phyloP scores from a whole-genome alignment of 2,888 invertebrate genomes.

The Synanthedon tipuliformis region DNA sequence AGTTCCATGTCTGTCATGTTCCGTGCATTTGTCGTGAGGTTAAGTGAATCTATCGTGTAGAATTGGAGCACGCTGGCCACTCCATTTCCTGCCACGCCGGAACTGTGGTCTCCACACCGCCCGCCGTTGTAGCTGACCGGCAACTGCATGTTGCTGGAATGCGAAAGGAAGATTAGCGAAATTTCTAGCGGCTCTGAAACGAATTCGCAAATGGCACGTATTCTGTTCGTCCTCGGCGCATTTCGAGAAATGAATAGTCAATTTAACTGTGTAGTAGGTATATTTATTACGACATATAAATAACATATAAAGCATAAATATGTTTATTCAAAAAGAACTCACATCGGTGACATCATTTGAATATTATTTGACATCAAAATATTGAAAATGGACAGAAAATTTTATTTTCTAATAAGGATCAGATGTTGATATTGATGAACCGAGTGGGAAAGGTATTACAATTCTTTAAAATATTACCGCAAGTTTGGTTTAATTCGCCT shows the following conservation, averaged over 20 bases:
- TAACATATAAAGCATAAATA: too few relatives aligned
- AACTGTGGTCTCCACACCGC: conserved; percentile 13
- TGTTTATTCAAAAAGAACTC: too few relatives aligned
- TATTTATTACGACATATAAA: too few relatives aligned
- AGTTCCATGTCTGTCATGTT: neutral
- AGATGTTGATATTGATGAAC: too few relatives aligned
- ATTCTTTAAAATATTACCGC: too few relatives aligned
- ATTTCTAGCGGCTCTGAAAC: neutral
- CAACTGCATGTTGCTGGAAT: conserved; percentile 6
- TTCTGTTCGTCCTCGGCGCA: neutral
- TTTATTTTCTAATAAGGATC: too few relatives aligned
- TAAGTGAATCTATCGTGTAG: conserved; percentile 1
- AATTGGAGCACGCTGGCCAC: conserved; percentile 8
- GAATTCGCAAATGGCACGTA: neutral
- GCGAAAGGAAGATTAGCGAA: neutral
- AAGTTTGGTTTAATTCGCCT: too few relatives aligned
- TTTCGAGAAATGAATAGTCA: neutral
- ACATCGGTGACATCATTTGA: too few relatives aligned
- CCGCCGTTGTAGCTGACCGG: conserved; percentile 18
- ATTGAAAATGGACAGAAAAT: too few relatives aligned
- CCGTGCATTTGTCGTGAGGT: conserved; percentile 1
- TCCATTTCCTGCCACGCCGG: conserved; percentile 24
- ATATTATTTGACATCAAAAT: too few relatives aligned
- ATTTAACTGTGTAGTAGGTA: neutral
- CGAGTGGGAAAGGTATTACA: too few relatives aligned